phyloP scores from a whole-genome alignment of 92 coral and sea anemone genomes.

The Porites evermanni region DNA sequence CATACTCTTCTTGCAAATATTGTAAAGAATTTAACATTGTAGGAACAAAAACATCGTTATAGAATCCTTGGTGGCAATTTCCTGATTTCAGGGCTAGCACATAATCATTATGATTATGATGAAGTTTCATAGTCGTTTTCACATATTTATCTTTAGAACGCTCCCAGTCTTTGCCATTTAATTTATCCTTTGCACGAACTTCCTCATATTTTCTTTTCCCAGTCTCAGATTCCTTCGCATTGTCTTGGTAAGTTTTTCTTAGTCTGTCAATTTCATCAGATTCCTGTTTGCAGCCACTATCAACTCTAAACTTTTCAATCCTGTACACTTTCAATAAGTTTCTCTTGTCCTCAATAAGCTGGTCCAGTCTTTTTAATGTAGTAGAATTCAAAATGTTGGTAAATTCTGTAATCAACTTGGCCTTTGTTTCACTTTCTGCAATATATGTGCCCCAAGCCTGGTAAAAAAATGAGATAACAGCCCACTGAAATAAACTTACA shows the following conservation, averaged over 20 bases:
- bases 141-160: slow-evolving; percentile 88
- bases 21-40: slow-evolving; percentile 85
- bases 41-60: slow-evolving; percentile 76
- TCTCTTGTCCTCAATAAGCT: slow-evolving; percentile 82
- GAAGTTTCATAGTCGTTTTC: slow-evolving; percentile 83
- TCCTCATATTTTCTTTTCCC: slow-evolving; percentile 74
- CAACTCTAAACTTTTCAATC: slow-evolving; percentile 81
- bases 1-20: slow-evolving; percentile 81
- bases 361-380: slow-evolving; percentile 80
- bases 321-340: slow-evolving; percentile 83
- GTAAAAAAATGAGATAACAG: slow-evolving; percentile 6
- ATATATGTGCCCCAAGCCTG: slow-evolving; percentile 87
- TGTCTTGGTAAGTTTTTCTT: slow-evolving; percentile 80
- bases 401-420: slow-evolving; percentile 79
- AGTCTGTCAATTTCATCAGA: slow-evolving; percentile 86
- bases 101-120: slow-evolving; percentile 98
- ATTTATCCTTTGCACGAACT: slow-evolving; percentile 71
- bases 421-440: slow-evolving; percentile 81
- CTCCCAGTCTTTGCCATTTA: slow-evolving; percentile 76
- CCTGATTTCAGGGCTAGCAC: slow-evolving; percentile 86
- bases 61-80: slow-evolving; percentile 83
- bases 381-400: slow-evolving; percentile 69
- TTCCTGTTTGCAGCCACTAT: slow-evolving; percentile 83
- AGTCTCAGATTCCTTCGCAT: slow-evolving; percentile 77
- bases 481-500: not conserved